phyloP scores from a whole-genome alignment of 2,113 vertebrate species.

The Antennarius striatus region DNA sequence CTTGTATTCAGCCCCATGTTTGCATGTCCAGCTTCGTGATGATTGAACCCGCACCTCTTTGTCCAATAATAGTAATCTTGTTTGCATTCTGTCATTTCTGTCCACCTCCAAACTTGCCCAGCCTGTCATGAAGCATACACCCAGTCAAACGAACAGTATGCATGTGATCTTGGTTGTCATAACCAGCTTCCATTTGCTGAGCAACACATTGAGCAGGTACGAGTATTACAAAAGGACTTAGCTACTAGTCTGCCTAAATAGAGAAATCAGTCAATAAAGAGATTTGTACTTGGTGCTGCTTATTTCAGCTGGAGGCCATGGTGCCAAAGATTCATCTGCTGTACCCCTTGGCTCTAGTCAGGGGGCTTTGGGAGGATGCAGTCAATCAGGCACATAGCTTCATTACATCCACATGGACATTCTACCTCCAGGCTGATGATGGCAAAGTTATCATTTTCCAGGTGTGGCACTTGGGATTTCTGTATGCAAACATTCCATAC shows the following conservation, averaged over 20 bases:
- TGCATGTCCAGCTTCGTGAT: background rate
- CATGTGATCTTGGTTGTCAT: conserved; percentile 94
- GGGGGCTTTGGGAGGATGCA: conserved; percentile 92
- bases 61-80: background rate
- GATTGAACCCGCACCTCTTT: rapidly evolving
- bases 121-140: conserved; percentile 95
- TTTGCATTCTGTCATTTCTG: conserved; percentile 17
- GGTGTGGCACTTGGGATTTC: conserved; percentile 69
- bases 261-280: background rate
- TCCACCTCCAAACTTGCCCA: conserved; percentile 63
- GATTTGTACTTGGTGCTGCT: background rate
- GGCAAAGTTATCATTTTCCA: conserved; percentile 96
- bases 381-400: conserved; percentile 96
- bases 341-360: conserved; percentile 90
- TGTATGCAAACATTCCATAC: background rate
- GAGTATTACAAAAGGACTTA: background rate
- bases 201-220: conserved; percentile 89
- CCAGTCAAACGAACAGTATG: conserved; percentile 90
- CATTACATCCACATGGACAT: conserved; percentile 94
- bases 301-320: conserved; percentile 88
- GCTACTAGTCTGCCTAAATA: background rate
- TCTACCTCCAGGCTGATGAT: conserved; percentile 97
- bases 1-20: background rate
- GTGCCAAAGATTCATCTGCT: conserved; percentile 95
- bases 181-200: conserved; percentile 94